A percentile compares a stretch with the other conserved stretches of the same genome.
phyloP scores from a whole-genome alignment of 2,797 vertebrate genomes.

The Lutjanus campechanus region DNA sequence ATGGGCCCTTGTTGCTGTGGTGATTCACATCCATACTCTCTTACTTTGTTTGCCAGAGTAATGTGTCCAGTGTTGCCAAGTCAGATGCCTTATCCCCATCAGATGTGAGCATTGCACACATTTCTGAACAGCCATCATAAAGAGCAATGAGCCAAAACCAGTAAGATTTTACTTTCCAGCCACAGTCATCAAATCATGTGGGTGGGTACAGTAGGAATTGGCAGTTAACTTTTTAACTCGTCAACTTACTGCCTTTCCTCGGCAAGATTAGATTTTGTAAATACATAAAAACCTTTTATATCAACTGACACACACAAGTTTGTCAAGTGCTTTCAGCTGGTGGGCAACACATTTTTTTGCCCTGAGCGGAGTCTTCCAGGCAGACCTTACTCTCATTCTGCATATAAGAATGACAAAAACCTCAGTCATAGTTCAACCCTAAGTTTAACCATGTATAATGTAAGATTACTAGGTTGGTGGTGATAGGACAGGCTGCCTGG shows the following conservation, averaged over 20 bases:
- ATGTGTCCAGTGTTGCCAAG: not conserved
- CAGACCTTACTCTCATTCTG: conserved; percentile 1
- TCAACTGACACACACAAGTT: not conserved
- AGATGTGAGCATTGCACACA: not conserved
- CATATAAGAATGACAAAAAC: not conserved
- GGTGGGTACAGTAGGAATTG: not conserved
- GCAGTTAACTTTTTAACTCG: not conserved
- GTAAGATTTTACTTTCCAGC: not conserved
- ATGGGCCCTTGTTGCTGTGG: not conserved
- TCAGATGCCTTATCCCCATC: not conserved
- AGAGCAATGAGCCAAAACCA: not conserved
- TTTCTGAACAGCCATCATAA: not conserved
- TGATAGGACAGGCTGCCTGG: not conserved
- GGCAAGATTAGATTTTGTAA: not conserved
- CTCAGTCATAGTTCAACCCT: not conserved
- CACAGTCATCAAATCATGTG: not conserved
- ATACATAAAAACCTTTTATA: not conserved
- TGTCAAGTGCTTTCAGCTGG: not conserved
- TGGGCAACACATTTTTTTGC: not conserved
- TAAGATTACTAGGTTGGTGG: not conserved
- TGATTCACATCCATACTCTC: conserved; percentile 4
- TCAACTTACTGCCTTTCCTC: not conserved
- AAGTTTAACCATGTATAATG: not conserved
- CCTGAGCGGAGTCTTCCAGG: not conserved
- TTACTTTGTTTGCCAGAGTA: not conserved